Percentiles rank a stretch among this genome's conserved stretches.
These are phyloP conservation scores for Hirtodrosophila cameraria DNA, from an alignment of 2,888 invertebrate species.

Conservation along the genomic window DNA sequence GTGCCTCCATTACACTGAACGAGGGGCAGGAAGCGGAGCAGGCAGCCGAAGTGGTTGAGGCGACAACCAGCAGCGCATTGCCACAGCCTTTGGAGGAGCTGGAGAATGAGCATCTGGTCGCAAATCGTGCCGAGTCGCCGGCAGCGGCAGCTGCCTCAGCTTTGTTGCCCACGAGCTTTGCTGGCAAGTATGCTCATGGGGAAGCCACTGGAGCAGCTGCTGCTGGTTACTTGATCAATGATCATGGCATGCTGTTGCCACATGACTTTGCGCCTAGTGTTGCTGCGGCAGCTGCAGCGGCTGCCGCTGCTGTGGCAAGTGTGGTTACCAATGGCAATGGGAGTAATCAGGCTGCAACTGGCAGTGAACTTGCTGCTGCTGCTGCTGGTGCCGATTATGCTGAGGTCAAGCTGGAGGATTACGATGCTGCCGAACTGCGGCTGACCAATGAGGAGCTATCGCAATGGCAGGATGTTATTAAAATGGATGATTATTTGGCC, in stretches of 20 bases:
- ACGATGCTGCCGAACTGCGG: slow-evolving; percentile 77
- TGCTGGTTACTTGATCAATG: slow-evolving; percentile 76
- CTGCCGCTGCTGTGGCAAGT: slow-evolving; percentile 50
- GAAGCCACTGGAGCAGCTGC: slow-evolving; percentile 22
- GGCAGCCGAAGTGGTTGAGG: slow-evolving; percentile 19
- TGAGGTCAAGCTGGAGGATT: slow-evolving; percentile 80
- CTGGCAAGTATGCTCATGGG: slow-evolving; percentile 61
- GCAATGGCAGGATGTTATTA: slow-evolving; percentile 88
- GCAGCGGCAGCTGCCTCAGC: slow-evolving; percentile 22
- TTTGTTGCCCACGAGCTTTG: slow-evolving; percentile 58
- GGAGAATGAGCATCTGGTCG: slow-evolving; percentile 70
- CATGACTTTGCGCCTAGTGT: slow-evolving; percentile 76
- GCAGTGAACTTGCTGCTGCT: slow-evolving; percentile 20
- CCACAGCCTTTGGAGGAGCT: slow-evolving; percentile 81
- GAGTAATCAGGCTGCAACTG: slow-evolving; percentile 10
- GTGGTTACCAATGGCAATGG: slow-evolving; percentile 40
- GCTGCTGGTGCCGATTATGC: slow-evolving; percentile 61
- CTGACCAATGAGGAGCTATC: slow-evolving; percentile 82
- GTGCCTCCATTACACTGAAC: not conserved
- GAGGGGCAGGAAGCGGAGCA: slow-evolving; percentile 1
- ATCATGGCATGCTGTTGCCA: slow-evolving; percentile 80
- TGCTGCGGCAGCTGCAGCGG: slow-evolving; percentile 59
- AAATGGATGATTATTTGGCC: slow-evolving; percentile 93
- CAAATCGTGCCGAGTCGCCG: slow-evolving; percentile 58
- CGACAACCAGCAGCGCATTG: slow-evolving; percentile 25